These are phyloP conservation scores for Gallirallus australis DNA, from an alignment of 2,797 vertebrate species.

Conservation along the genomic window DNA sequence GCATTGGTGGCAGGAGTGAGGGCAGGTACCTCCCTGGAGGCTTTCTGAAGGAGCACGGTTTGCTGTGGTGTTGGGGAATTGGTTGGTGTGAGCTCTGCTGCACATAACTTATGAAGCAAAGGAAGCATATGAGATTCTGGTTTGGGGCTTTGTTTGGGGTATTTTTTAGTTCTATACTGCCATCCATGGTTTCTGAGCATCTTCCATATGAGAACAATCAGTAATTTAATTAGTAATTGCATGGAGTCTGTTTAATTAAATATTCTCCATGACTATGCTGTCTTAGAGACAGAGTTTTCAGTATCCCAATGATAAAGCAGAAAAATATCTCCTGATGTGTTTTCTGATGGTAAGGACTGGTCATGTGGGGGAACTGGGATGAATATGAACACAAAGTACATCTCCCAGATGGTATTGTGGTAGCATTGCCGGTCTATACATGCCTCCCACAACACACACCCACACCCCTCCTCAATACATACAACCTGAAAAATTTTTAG, in stretches of 20 bases:
- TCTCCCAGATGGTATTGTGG: neutral
- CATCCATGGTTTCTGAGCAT: neutral
- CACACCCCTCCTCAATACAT: fast-evolving
- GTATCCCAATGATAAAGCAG: neutral
- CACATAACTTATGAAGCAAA: neutral
- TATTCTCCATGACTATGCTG: neutral
- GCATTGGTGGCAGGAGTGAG: neutral
- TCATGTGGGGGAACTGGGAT: neutral
- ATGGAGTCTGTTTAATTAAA: neutral
- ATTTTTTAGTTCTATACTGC: neutral
- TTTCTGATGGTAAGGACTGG: neutral
- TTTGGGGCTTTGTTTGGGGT: no score
- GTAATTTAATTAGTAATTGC: neutral
- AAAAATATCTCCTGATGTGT: neutral
- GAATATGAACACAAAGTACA: fast-evolving
- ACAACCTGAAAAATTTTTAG: neutral
- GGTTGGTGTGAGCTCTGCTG: neutral
- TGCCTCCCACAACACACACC: fast-evolving
- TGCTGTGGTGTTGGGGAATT: neutral
- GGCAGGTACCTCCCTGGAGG: neutral
- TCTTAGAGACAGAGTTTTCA: neutral
- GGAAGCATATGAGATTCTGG: neutral
- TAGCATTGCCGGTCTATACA: neutral
- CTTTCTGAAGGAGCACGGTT: neutral
- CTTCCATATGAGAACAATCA: neutral